These are phyloP conservation scores for Saimiri boliviensis DNA, from an alignment of 2,113 vertebrate species.

Conservation along the genomic window DNA sequence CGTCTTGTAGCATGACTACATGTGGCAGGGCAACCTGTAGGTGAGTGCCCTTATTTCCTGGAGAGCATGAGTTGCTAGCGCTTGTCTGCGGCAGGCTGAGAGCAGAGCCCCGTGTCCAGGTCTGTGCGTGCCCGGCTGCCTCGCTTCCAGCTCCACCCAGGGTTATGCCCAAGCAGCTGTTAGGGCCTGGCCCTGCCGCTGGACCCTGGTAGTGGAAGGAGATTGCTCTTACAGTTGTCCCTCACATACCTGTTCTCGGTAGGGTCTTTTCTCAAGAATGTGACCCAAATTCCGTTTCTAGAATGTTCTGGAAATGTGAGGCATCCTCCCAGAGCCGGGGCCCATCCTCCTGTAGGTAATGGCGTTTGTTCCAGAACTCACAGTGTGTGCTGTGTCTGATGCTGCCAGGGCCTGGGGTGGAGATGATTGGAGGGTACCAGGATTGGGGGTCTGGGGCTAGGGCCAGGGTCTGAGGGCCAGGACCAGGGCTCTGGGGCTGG, in stretches of 20 bases:
- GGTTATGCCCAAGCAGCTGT: neutral
- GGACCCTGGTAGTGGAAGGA: neutral
- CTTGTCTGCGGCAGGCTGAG: neutral
- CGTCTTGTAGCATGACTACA: neutral
- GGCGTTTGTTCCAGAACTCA: neutral
- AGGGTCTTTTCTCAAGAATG: neutral
- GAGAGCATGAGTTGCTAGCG: neutral
- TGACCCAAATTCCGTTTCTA: neutral
- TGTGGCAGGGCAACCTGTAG: neutral
- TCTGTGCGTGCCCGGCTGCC: too few species aligned
- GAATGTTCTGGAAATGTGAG: neutral
- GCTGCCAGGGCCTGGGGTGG: too few species aligned
- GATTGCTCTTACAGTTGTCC: neutral
- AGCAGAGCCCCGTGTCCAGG: neutral
- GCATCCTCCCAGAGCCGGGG: neutral
- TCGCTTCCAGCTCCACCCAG: too few species aligned
- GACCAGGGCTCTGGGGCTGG: too few species aligned
- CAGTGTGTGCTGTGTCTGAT: too few species aligned
- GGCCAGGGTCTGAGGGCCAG: too few species aligned
- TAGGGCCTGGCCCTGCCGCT: rapidly evolving
- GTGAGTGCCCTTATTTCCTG: neutral
- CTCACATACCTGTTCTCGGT: neutral
- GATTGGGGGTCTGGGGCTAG: neutral
- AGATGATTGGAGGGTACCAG: too few species aligned
- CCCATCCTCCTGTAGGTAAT: neutral